These are phyloP conservation scores for Characodon lateralis DNA, from an alignment of 2,797 vertebrate genomes.

Conservation along the genomic window DNA sequence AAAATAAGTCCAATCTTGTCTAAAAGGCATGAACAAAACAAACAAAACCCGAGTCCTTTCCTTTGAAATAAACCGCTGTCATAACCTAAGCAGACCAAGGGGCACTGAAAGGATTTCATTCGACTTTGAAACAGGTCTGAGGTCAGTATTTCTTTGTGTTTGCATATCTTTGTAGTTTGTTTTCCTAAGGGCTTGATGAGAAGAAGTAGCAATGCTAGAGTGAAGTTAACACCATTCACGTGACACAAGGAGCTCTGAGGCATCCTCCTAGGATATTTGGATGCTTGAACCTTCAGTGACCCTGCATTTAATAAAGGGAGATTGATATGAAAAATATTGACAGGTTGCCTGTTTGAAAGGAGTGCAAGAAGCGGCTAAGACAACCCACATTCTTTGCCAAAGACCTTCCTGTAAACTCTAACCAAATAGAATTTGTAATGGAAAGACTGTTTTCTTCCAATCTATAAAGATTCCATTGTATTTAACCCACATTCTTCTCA, in stretches of 20 bases:
- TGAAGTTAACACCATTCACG: constrained; percentile 70
- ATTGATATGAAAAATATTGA: constrained; percentile 75
- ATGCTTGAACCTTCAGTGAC: constrained; percentile 70
- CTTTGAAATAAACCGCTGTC: constrained; percentile 48
- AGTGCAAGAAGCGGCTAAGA: constrained; percentile 55
- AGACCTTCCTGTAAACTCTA: constrained; percentile 69
- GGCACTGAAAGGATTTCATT: constrained; percentile 57
- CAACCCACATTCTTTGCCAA: constrained; percentile 66
- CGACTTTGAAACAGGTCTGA: constrained; percentile 62
- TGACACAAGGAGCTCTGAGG: constrained; percentile 68
- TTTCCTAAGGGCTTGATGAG: constrained; percentile 64
- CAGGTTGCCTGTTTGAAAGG: constrained; percentile 56
- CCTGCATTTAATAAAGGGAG: constrained; percentile 62
- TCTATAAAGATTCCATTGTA: constrained; percentile 12
- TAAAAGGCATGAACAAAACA: constrained; percentile 19
- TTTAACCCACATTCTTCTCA: constrained; percentile 37
- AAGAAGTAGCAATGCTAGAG: constrained; percentile 65
- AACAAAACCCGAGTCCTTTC: constrained; percentile 25
- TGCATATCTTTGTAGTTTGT: constrained; percentile 73
- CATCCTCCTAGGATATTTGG: constrained; percentile 70
- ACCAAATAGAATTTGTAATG: constrained; percentile 54
- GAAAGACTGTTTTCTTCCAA: constrained; percentile 49
- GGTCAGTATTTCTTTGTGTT: constrained; percentile 71
- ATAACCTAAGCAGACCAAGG: constrained; percentile 50
- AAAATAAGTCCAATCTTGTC: constrained; percentile 17